Evolutionary conservation across 2,113 vertebrate species (phyloP).

Genomic region (Bufo gargarizans): DNA sequence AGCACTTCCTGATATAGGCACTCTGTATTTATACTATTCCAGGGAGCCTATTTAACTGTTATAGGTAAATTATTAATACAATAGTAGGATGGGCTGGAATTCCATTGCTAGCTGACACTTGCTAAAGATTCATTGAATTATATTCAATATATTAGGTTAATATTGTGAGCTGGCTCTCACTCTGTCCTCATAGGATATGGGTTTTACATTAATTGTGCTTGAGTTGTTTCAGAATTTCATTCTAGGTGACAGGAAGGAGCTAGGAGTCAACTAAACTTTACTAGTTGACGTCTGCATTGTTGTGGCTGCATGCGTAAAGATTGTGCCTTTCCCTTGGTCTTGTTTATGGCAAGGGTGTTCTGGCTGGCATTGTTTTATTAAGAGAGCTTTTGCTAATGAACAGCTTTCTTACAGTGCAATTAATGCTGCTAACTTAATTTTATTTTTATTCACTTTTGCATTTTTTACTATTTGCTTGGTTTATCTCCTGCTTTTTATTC

Average conservation of each 20-base stretch:
- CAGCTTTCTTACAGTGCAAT: neutral
- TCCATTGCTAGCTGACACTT: slow-evolving; percentile 29
- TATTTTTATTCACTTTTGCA: neutral
- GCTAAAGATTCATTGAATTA: neutral
- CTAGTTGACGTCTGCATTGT: neutral
- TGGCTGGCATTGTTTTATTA: neutral
- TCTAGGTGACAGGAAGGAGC: neutral
- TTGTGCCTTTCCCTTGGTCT: neutral
- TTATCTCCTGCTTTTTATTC: neutral
- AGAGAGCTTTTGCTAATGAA: neutral
- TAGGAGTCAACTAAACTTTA: neutral
- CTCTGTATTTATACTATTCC: neutral
- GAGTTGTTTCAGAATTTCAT: neutral
- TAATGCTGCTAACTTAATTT: slow-evolving; percentile 6
- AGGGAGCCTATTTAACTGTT: slow-evolving; percentile 17
- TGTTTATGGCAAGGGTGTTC: neutral
- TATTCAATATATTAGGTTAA: slow-evolving; percentile 3
- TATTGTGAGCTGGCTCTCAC: slow-evolving; percentile 50
- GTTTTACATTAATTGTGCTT: slow-evolving; percentile 7
- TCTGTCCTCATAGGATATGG: slow-evolving; percentile 12
- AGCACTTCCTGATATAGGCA: slow-evolving; percentile 7
- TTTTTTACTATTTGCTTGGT: slow-evolving; percentile 13
- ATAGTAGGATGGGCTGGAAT: slow-evolving; percentile 17
- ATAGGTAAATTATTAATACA: slow-evolving; percentile 21
- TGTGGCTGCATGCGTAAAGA: neutral